phyloP scores from a whole-genome alignment of 2,797 vertebrate genomes.

The Pogoniulus pusillus region DNA sequence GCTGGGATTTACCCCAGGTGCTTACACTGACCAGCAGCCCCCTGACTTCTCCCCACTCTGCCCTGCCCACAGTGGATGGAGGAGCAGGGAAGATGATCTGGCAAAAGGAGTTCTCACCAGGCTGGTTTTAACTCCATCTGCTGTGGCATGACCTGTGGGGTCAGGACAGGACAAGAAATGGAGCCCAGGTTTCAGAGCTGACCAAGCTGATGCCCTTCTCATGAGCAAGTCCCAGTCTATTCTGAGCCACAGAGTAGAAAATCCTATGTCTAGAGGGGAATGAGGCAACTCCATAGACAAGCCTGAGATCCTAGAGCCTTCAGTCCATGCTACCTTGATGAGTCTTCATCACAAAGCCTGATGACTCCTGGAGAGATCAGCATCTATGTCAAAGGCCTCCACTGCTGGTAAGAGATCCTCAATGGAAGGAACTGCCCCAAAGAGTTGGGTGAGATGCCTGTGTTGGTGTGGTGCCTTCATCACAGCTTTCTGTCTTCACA shows the following conservation, averaged over 20 bases:
- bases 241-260: background rate
- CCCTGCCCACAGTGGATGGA: background rate
- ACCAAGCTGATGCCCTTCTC: fast-evolving
- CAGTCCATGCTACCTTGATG: background rate
- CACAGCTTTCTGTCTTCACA: fast-evolving
- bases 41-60: background rate
- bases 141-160: fast-evolving
- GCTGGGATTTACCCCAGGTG: background rate
- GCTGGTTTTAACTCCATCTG: background rate
- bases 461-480: background rate
- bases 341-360: background rate
- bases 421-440: background rate
- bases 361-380: background rate
- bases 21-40: background rate
- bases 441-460: background rate
- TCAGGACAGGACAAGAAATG: background rate
- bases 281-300: background rate
- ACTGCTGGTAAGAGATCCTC: background rate
- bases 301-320: background rate
- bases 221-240: background rate
- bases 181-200: fast-evolving
- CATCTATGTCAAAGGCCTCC: background rate
- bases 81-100: background rate
- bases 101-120: background rate
- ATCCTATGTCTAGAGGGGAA: background rate